These are phyloP conservation scores for Empidonax alnorum DNA, from an alignment of 2,113 vertebrate genomes.

Conservation along the genomic window DNA sequence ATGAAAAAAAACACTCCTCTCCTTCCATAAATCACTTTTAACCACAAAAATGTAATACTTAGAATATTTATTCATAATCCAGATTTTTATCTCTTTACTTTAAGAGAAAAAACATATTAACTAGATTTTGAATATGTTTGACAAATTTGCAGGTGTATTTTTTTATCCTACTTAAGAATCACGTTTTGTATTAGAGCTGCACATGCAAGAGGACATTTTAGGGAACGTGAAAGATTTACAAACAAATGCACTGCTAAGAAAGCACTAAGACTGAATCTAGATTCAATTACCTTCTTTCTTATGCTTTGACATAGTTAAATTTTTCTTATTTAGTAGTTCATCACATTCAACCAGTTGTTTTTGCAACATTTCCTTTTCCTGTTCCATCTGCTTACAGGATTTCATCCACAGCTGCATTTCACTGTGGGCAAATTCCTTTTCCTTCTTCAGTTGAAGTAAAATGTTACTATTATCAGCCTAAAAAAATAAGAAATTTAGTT, in stretches of 20 bases:
- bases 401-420: conserved; percentile 84
- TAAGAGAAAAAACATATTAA: neutral
- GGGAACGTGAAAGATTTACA: neutral
- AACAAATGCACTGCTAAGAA: neutral
- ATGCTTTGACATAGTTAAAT: conserved; percentile 16
- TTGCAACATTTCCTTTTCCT: conserved; percentile 80
- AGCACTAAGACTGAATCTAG: neutral
- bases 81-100: neutral
- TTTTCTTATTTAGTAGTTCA: conserved; percentile 37
- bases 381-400: conserved; percentile 84
- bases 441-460: conserved; percentile 74
- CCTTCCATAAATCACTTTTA: neutral
- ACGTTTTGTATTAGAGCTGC: neutral
- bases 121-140: neutral
- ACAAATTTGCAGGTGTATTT: neutral
- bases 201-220: neutral
- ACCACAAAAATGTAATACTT: neutral
- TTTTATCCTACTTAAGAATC: neutral
- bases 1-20: neutral
- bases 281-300: conserved; percentile 10
- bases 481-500: conserved; percentile 25
- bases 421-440: conserved; percentile 75
- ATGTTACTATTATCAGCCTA: conserved; percentile 74
- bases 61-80: neutral
- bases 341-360: conserved; percentile 63